Percentiles rank a stretch among this genome's conserved stretches.
Conservation (phyloP, 2,797 vertebrate genomes). For the Microctenopoma stevenorrisi region DNA sequence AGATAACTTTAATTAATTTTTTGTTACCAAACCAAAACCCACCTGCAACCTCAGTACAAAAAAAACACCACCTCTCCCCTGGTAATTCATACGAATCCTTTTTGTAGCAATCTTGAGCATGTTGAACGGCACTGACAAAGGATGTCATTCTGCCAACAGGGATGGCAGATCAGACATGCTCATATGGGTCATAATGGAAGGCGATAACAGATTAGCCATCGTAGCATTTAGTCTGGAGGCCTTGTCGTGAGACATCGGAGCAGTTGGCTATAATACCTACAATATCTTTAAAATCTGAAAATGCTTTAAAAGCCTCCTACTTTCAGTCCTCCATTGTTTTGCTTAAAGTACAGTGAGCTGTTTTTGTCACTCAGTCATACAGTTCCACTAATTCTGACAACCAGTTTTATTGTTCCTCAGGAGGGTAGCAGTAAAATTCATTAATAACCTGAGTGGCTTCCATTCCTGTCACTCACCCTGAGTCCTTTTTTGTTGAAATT, state of each 20-base stretch:
- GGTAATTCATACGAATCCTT: neutral
- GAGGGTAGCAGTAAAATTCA: neutral
- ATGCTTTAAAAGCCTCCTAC: conserved; percentile 26
- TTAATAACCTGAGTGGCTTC: neutral
- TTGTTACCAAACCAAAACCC: neutral
- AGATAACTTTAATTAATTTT: neutral
- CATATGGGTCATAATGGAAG: conserved; percentile 14
- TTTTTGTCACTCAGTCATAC: neutral
- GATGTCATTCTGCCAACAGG: neutral
- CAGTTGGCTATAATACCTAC: neutral
- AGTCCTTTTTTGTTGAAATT: conserved; percentile 1
- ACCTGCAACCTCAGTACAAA: neutral
- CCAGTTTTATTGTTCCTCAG: neutral
- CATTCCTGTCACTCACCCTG: neutral
- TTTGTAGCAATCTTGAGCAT: neutral
- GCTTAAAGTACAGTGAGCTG: neutral
- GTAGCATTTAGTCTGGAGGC: conserved; percentile 27
- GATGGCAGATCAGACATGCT: neutral
- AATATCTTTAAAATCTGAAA: neutral
- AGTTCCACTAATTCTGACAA: neutral
- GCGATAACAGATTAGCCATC: conserved; percentile 34
- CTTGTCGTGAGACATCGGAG: conserved; percentile 35
- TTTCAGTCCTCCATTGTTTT: conserved; percentile 10
- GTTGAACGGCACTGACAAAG: conserved; percentile 10
- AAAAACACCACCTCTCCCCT: neutral